Evolutionary conservation across 2,888 invertebrate species (phyloP), one percentile per base, ranked within the genome.

Genomic region (Vanessa cardui): DNA sequence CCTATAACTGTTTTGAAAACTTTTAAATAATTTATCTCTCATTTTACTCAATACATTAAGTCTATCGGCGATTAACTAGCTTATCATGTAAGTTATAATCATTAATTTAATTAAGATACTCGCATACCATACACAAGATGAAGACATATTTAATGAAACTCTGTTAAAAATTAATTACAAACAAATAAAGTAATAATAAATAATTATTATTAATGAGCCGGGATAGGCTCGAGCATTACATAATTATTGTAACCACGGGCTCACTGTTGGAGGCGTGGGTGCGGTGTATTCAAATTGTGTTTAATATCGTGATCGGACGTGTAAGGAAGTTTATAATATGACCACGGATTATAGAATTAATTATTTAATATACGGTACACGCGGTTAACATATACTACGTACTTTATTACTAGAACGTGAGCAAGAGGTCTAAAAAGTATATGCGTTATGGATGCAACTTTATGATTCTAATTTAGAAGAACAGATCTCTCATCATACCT

Each of bases 161-260:
- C 54, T 54, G 54, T 56, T 66, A 60, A 61, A 61, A 66, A 46
- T 54, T 31, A 54, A 58, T 62, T 59, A 63, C 9, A 20, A 21
- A 45, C n/a, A 45, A 56, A 58, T 66, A 60, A 56, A 63, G 56
- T 44, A 63, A 61, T 64, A 61, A 66, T 61, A 63, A 69, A 69
- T 69, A 50, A 60, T 56, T 65, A 63, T 59, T 52, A 67, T 70
- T 67, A 70, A 68, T 62, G 47, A 59, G 44, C 44, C 45, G 46
- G 39, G 58, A 70, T 63, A 60, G 56, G 18, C 39, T 69, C 56
- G 64, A 59, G 15, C 59, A 59, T 70, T 70, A 70, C 68, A 65
- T 68, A 65, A 70, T 70, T 65, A 62, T 60, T 39, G 59, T 45
- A 59, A 68, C 65, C 63, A 49, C 65, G 56, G 70, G 65, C 65